Evolutionary conservation across 2,888 invertebrate genomes (phyloP), one percentile per base, ranked within the genome.

Genomic region (Creontiades dilutus): DNA sequence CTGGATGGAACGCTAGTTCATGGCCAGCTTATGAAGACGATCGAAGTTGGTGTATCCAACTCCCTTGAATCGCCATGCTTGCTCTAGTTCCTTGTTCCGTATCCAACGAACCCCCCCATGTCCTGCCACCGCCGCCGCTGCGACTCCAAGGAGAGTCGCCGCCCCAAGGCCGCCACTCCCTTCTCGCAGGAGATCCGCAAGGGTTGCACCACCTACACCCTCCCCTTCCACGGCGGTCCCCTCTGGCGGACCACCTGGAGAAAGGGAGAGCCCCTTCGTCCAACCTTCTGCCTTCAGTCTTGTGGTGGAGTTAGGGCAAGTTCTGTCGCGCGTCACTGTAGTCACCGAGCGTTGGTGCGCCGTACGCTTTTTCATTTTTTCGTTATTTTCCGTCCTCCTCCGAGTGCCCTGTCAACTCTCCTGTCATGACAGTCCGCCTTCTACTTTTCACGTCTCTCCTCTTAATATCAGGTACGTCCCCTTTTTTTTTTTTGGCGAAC

Each of bases 221-320:
- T 3, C 80, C 80, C 16, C 52, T 0, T 23, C 52, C 19, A n/a
- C 78, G 16, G 76, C 37, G 37, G 28, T 9, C 11, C 28, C 28
- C 28, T 5, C 19, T 23, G 55, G 37, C 37, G n/a, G 47, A 47
- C 7, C 23, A 68, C 23, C 47, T 12, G 86, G 48, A 75, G 75
- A 68, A 75, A 86, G 86, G 47, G 57, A 27, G 80, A 52, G 52
- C 75, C 75, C 86, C 46, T 37, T 86, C 57, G 37, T 37, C 37
- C 37, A 37, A 7, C 13, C 46, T 14, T 37, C 23, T n/a, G 76
- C 48, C 88, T 78, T 88, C 88, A 88, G 88, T 88, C 88, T 88
- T 88, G 88, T 88, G 88, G 88, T 78, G 88, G 88, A 88, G 55
- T 78, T 88, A 88, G 88, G 87, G 88, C 76, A 88, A 78, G 88